A percentile compares a stretch with the other conserved stretches of the same genome.
These are phyloP conservation scores for Hedya salicella DNA, from an alignment of 2,888 invertebrate genomes.

Conservation along the genomic window DNA sequence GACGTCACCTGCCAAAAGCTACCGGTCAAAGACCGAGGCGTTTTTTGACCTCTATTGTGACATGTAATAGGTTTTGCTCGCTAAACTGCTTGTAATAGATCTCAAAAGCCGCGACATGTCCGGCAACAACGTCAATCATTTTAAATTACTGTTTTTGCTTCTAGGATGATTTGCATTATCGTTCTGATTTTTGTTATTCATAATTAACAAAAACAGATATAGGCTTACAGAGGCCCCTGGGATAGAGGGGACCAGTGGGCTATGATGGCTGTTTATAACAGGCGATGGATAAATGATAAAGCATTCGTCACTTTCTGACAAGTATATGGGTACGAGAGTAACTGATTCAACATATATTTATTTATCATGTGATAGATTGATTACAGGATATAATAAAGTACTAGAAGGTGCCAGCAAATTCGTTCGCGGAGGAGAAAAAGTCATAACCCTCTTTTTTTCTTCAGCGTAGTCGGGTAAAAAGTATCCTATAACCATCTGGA, in stretches of 20 bases:
- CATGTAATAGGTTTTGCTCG: background rate
- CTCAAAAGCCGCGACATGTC: conserved; percentile 5
- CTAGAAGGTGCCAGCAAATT: no score
- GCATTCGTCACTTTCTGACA: no score
- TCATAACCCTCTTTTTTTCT: no score
- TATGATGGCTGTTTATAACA: no score
- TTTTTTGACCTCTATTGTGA: background rate
- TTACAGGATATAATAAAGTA: no score
- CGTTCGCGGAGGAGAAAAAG: no score
- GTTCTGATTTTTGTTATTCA: conserved; percentile 8
- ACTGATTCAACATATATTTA: no score
- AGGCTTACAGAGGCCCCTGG: background rate
- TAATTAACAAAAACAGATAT: conserved; percentile 14
- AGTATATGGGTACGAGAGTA: no score
- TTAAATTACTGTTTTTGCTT: conserved; percentile 8
- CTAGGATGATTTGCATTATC: conserved; percentile 2
- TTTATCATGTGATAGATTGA: no score
- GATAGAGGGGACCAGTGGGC: background rate
- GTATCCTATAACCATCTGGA: no score
- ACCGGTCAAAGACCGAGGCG: background rate
- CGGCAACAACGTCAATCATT: conserved; percentile 10
- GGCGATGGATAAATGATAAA: no score
- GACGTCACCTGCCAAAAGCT: background rate
- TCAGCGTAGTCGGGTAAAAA: no score
- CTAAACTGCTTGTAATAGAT: background rate